Evolutionary conservation across 2,888 invertebrate genomes (phyloP), one percentile per base, ranked within the genome.

Genomic region (Zele albiditarsus): DNA sequence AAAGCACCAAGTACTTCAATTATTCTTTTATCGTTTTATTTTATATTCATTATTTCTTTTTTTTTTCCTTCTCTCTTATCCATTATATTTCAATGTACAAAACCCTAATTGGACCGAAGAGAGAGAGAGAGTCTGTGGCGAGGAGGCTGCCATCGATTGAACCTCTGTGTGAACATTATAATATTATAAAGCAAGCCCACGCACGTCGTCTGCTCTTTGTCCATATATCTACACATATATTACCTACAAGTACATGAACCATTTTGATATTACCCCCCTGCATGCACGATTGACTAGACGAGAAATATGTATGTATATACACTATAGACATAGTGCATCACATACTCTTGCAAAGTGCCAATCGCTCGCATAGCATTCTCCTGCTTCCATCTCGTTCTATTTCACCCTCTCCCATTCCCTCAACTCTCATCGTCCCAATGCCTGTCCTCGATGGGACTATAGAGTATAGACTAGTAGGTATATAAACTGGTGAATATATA

Each of bases 321-420:
- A 27, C 38, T 23, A n/a, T 33, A 46, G 38, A 46, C 27, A 66
- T 66, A 46, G n/a, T 42, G 46, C 33, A 25, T 66, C 33, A 33
- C 38, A 42, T 57, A 63, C 74, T 69, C 69, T 28, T n/a, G 46
- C 72, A 71, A 70, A 76, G 76, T 77, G 76, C 73, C 78, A 73
- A 78, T 77, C 74, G 73, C 73, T 68, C 65, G 72, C 60, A 74
- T 74, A 62, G 58, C 63, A 60, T 53, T 57, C 76, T 23, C 28
- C 46, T 12, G 31, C 53, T 46, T 28, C 53, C 53, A 49, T 27
- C 53, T 25, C n/a, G 25, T 27, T 27, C 33, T 49, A 28, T 49
- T 27, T 23, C 23, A 23, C n/a, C 10, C 53, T n/a, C 20, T 20
- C 8, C 20, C 53, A 20, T 4, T 46, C 5, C 14, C 20, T 38